These are phyloP conservation scores for Tyto alba DNA, from an alignment of 2,113 vertebrate genomes.

Conservation along the genomic window DNA sequence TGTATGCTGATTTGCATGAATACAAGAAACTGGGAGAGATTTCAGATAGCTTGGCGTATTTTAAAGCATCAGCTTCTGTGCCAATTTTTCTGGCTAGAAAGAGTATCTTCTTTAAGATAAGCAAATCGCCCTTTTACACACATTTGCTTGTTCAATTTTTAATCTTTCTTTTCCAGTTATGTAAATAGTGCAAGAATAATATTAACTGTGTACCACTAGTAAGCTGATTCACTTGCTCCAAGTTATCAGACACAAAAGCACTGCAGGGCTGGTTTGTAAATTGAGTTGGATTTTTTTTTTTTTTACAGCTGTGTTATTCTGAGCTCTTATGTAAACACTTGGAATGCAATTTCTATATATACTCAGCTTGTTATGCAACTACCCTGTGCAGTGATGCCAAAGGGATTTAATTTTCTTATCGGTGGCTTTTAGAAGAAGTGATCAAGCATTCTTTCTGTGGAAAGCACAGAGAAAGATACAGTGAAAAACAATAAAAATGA, in stretches of 20 bases:
- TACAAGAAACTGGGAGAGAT: neutral
- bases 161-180: conserved; percentile 1
- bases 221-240: neutral
- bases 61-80: neutral
- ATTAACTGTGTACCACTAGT: neutral
- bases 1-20: fast-evolving
- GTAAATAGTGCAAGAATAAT: neutral
- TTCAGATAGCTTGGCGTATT: neutral
- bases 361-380: conserved; percentile 27
- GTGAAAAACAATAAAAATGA: neutral
- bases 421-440: neutral
- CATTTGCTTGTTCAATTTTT: neutral
- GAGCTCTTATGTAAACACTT: conserved; percentile 54
- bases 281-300: neutral
- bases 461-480: neutral
- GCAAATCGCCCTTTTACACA: neutral
- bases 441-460: neutral
- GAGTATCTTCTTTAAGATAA: neutral
- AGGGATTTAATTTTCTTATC: conserved; percentile 34
- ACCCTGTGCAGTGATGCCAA: neutral
- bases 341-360: conserved; percentile 43
- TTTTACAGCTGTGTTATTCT: conserved; percentile 23
- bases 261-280: neutral
- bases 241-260: neutral
- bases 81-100: neutral